phyloP scores from a whole-genome alignment of 2,888 invertebrate genomes.

The Sinhomidia bicolor region DNA sequence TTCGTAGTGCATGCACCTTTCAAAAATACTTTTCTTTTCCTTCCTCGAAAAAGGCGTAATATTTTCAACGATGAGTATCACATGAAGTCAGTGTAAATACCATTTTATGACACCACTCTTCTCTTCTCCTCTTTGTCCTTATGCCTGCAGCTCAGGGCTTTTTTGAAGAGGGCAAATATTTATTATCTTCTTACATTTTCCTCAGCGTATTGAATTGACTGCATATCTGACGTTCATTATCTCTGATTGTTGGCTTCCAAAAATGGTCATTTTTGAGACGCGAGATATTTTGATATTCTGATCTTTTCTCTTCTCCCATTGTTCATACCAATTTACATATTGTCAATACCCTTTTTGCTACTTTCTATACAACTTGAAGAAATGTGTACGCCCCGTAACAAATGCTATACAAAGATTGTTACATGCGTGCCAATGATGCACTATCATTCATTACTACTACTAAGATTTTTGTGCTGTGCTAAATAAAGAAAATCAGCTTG shows the following conservation, averaged over 20 bases:
- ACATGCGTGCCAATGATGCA: background rate
- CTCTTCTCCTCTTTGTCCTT: background rate
- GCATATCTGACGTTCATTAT: background rate
- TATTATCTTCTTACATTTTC: background rate
- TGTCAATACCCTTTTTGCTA: background rate
- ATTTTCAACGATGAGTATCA: background rate
- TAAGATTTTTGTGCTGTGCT: background rate
- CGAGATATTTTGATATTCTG: background rate
- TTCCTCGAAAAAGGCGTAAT: background rate
- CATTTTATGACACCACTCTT: background rate
- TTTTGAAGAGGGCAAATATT: background rate
- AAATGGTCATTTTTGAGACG: slow-evolving; percentile 32
- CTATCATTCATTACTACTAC: too few relatives aligned
- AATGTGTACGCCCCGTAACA: background rate
- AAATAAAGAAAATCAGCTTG: background rate
- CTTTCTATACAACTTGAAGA: background rate
- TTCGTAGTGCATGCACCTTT: background rate
- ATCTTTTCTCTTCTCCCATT: background rate
- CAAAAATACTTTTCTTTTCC: slow-evolving; percentile 17
- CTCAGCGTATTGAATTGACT: background rate
- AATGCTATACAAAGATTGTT: background rate
- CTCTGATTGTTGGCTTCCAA: background rate
- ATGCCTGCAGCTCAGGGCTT: background rate
- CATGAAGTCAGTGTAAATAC: background rate
- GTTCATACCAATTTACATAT: background rate